Evolutionary conservation across 92 coral and sea anemone genomes (phyloP), one percentile per base, ranked within the genome.

Genomic region (Porites lobata): DNA sequence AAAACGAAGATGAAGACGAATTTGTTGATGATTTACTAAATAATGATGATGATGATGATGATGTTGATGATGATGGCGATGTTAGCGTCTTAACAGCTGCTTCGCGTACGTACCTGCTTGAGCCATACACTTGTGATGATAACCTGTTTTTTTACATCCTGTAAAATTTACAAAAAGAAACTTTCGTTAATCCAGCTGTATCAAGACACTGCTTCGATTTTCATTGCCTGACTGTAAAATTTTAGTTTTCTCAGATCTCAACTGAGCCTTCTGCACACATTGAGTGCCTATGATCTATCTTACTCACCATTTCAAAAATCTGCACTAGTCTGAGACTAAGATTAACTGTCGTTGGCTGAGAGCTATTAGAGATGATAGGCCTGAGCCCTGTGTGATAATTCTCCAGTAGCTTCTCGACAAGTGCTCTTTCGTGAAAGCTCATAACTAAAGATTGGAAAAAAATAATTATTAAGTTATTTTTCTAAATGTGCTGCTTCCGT

Each of bases 81-180:
- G 0, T 15, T 15, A 26, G 17, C 4, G 24, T 68, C 50, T 21
- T 3, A 15, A 26, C 7, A 14, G 4, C 2, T 32, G 12, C 10
- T 21, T 68, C 38, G 75, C 18, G 12, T 3, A 54, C 75, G 8
- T 9, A 96, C 99, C 99, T 96, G 99, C 24, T 94, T 93, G 53
- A 96, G 90, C 98, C 98, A 96, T 8, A 92, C 94, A 56, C 99
- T 96, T 12, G 98, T 89, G 17, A 91, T 90, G 29, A 96, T 80
- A 54, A 89, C 92, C 77, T 96, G 99, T 58, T 83, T 62, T 77
- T 94, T 92, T 57, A 88, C 98, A 58, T 93, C 93, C 98, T 94
- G 69, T 22, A 58, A 8, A 24, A 43, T 17, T 6, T 13, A 8
- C 52, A 77, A 43, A 58, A 8, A 19, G 12, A 52, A 14, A 21